phyloP scores from a whole-genome alignment of 2,797 vertebrate species.

The Sphenopsis melanotis region DNA sequence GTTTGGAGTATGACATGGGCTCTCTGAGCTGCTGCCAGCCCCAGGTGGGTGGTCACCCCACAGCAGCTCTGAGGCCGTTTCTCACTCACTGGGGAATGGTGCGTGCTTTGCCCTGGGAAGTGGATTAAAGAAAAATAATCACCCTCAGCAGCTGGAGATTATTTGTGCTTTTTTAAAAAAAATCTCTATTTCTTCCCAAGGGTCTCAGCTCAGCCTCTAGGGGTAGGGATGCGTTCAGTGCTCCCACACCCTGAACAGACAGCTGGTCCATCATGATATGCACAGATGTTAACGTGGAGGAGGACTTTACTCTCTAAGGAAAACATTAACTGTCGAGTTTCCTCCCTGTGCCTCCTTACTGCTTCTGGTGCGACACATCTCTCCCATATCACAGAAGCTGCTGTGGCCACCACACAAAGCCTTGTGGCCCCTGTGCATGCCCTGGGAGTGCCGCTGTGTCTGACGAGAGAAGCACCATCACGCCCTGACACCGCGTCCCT shows the following conservation, averaged over 20 bases:
- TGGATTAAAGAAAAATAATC: background rate
- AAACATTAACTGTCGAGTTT: background rate
- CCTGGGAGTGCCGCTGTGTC: accelerated
- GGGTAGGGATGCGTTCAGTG: background rate
- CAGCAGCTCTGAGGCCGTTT: accelerated
- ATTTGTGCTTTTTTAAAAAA: background rate
- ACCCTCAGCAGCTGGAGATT: background rate
- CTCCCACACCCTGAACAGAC: background rate
- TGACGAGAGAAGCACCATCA: accelerated
- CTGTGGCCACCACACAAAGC: background rate
- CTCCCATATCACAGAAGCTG: background rate
- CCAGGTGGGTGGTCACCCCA: background rate
- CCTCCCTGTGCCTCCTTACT: background rate
- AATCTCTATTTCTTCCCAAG: background rate
- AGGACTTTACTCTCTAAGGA: background rate
- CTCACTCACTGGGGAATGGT: accelerated
- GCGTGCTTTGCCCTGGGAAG: accelerated
- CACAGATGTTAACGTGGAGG: background rate
- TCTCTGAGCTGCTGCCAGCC: background rate
- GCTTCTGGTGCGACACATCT: background rate
- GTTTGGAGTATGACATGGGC: background rate
- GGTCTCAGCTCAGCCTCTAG: background rate
- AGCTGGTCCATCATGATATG: background rate
- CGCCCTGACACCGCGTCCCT: accelerated
- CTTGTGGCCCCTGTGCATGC: accelerated